A percentile compares a stretch with the other conserved stretches of the same genome.
phyloP scores from a whole-genome alignment of 2,797 vertebrate species.

The Onychomys leucogaster region DNA sequence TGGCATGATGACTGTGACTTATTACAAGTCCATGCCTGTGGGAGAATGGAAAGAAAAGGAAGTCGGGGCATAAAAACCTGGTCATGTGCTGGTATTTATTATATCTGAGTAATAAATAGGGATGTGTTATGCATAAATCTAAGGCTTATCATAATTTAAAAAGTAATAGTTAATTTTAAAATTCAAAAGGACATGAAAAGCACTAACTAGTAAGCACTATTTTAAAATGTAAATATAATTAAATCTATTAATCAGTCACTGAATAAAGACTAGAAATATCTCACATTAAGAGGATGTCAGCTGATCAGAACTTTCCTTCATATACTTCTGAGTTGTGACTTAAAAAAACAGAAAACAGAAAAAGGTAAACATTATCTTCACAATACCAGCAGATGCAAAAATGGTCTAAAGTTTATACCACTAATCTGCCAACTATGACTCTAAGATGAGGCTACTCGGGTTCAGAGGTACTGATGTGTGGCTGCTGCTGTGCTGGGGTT shows the following conservation, averaged over 20 bases:
- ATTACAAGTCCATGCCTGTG: background rate
- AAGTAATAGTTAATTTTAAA: conserved; percentile 3
- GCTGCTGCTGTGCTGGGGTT: too few species aligned
- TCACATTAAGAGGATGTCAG: conserved; percentile 78
- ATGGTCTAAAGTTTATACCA: background rate
- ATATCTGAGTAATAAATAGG: background rate
- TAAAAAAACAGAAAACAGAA: conserved; percentile 72
- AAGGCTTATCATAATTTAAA: conserved; percentile 50
- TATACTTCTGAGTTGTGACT: conserved; percentile 76
- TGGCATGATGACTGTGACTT: background rate
- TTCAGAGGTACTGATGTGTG: background rate
- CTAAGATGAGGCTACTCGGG: background rate
- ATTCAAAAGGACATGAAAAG: conserved; percentile 49
- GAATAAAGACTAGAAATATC: conserved; percentile 78
- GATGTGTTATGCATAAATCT: background rate
- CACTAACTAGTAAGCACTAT: conserved; percentile 59
- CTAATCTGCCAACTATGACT: background rate
- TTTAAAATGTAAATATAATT: conserved; percentile 60
- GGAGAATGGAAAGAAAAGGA: background rate
- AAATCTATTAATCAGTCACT: conserved; percentile 69
- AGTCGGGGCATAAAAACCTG: background rate
- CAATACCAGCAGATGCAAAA: conserved; percentile 59
- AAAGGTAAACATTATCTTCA: conserved; percentile 68
- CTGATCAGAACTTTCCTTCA: conserved; percentile 78
- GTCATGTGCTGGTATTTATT: background rate